Evolutionary conservation across 1,140 invertebrate genomes (phyloP).

Genomic region (Piezodorus guildinii): DNA sequence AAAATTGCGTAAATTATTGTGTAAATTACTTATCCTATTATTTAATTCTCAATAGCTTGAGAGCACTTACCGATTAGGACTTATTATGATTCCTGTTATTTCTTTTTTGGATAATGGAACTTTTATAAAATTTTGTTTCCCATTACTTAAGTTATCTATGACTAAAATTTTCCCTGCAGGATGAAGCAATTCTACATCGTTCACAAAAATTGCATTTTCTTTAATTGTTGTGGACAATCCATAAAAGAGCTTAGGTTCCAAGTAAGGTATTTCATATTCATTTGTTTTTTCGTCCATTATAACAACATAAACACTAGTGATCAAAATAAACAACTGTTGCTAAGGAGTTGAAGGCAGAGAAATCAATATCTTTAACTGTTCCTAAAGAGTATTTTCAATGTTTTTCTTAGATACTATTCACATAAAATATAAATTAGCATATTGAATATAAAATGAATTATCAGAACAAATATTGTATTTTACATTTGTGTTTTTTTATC

Average conservation of each 20-base stretch:
- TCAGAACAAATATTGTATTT: no score
- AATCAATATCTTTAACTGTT: no score
- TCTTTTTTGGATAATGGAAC: conserved; percentile 8
- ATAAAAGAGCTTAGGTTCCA: conserved; percentile 27
- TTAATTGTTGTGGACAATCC: conserved; percentile 45
- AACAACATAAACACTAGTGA: no score
- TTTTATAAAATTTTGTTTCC: conserved; percentile 15
- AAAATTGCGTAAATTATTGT: no score
- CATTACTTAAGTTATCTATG: conserved; percentile 42
- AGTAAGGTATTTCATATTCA: conserved; percentile 27
- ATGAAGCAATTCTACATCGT: conserved; percentile 53
- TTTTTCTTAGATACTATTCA: no score
- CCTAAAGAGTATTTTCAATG: no score
- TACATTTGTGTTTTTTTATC: no score
- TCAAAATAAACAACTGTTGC: not conserved
- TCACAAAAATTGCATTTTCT: conserved; percentile 50
- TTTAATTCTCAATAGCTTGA: not conserved
- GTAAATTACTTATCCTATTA: not conserved
- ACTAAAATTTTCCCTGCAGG: conserved; percentile 51
- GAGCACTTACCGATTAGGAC: conserved; percentile 13
- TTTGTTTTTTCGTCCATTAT: not conserved
- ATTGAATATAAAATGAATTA: no score
- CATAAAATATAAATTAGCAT: no score
- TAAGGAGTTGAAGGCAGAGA: not conserved
- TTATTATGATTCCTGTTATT: conserved; percentile 2